Base-by-base conservation (phyloP, 2,113 vertebrate genomes). In the Pluvianellus socialis region DNA sequence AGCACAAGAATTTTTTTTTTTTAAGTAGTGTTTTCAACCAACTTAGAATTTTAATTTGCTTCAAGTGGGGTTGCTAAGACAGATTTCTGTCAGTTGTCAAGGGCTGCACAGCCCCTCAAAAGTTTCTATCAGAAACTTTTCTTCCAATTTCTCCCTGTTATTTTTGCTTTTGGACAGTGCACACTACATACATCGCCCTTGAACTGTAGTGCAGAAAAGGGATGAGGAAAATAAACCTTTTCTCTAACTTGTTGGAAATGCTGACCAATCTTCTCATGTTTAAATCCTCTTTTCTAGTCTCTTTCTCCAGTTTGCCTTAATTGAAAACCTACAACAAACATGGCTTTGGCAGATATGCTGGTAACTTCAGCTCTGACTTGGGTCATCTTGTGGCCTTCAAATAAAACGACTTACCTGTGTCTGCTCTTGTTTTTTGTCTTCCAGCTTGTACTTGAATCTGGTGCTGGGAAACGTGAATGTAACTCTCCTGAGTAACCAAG, bases 391-490 rank as follows among this genome's bases (percentile, higher is more conserved):
- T 4, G 4, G 24, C 18, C 22, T 52, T 77, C 42, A 81, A 35
- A 77, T 55, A 40, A 80, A 95, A 80, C 9, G 8, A 52, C 56
- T 94, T 24, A 83, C 6, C 6, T 66, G 77, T 11, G 3, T 80
- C 47, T 26, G 4, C 63, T 89, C 30, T 88, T 82, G 40, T 3
- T 35, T 86, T 98, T 96, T 97, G 35, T 95, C 79, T 98, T 98
- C 88, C 95, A 99, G 99, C 67, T 97, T 99, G 55, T 99, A 99
- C 97, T 98, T 99, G 92, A 99, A 98, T 92, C 97, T 99, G 95
- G 99, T 99, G 81, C 98, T 99, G 50, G 99, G 99, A 82, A 99
- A 99, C 0, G 99, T 99, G 96, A 99, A 99, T 24, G 99, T 99
- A 55, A 99, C 99, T 12, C 99, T 99, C 42, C 99, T 99, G 96